Evolutionary conservation across 2,888 invertebrate genomes (phyloP), one percentile per base, ranked within the genome.

Genomic region (Macaria liturata): DNA sequence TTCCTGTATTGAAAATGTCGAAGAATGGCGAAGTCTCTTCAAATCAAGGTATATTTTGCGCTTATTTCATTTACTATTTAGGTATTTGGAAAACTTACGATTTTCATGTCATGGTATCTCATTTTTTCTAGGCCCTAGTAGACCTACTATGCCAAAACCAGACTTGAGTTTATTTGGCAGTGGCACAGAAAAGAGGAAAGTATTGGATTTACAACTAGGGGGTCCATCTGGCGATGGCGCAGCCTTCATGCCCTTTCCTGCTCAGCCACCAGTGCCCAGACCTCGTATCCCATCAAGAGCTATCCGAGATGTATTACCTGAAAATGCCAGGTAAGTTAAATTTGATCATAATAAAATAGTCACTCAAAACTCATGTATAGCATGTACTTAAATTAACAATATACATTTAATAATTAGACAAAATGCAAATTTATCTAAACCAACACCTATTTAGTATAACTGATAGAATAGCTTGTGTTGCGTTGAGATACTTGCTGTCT

Each of bases 1-100:
- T 53, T 65, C 81, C 90, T 84, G 51, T 61, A 37, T 34, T 32
- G 67, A 78, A 87, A 93, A 95, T 95, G 95, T 95, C 95, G 93
- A 95, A 95, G 89, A 94, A 94, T 92, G 93, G 94, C 88, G 94
- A 94, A 87, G 93, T 94, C 91, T 93, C 94, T 78, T 93, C 94
- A 82, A 94, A 93, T 85, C 93, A 93, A 89, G 92, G 93, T 88
- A 93, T 72, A 70, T 53, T 57, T 7, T 57, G 49, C 34, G 46
- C 39, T 54, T 59, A 47, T 43, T 59, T 61, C 50, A 57, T 59
- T 61, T 32, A 46, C 42, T 46, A 42, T 63, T 54, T 54, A 46
- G n/a, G n/a, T 46, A 42, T 54, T 45, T 4, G 7, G 32, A 4
- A 39, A 49, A 31, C 9, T 46, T 9, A 31, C 34, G 3, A 43